These are phyloP conservation scores for human DNA, from an alignment of 2,113 vertebrate genomes.

Conservation along the genomic window GRCh38 chr6:139590501-139591000, in stretches of 20 bases:
- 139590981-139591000: constrained; percentile 70
- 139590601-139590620: constrained; percentile 34
- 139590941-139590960: constrained; percentile 72
- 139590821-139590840: constrained; percentile 33
- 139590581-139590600: constrained; percentile 21
- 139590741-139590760: background rate
- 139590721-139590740: constrained; percentile 26
- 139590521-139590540: constrained; percentile 43
- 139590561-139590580: constrained; percentile 53
- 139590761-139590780: constrained; percentile 27
- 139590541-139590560: constrained; percentile 41
- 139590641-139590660: background rate
- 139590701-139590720: constrained; percentile 36
- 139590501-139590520: constrained; percentile 41
- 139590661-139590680: background rate
- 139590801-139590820: constrained; percentile 45
- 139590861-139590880: constrained; percentile 41
- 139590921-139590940: constrained; percentile 62
- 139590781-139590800: constrained; percentile 37
- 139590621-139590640: background rate
- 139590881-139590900: constrained; percentile 71
- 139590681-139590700: constrained; percentile 61
- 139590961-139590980: constrained; percentile 77
- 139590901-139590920: constrained; percentile 62
- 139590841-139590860: background rate